A percentile compares a stretch with the other conserved stretches of the same genome.
Conservation (phyloP, 2,888 invertebrate genomes). For the Hecatera dysodea region DNA sequence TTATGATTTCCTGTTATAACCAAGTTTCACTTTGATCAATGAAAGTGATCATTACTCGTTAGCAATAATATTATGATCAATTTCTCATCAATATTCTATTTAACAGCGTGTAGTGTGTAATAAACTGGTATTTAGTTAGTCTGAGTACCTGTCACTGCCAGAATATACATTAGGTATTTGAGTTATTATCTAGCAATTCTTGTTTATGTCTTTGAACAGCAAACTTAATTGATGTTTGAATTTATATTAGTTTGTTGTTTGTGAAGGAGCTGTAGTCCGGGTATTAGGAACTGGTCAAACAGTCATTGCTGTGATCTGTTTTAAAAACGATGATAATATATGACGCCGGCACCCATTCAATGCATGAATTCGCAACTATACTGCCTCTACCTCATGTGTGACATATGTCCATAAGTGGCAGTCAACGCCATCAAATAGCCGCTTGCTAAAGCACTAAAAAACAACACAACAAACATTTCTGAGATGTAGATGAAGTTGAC, state of each 20-base stretch:
- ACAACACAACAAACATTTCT: no score
- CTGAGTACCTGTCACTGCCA: conserved; percentile 3
- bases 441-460: no score
- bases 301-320: neutral
- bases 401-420: no score
- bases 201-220: neutral
- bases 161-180: conserved; percentile 8
- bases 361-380: no score
- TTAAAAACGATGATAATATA: neutral
- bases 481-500: neutral
- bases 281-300: no score
- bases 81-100: conserved; percentile 24
- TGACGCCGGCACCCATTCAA: no score
- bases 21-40: conserved; percentile 4
- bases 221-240: neutral
- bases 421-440: no score
- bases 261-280: no score
- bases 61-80: conserved; percentile 10
- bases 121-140: conserved; percentile 18
- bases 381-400: no score
- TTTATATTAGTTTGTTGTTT: neutral
- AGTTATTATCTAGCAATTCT: neutral
- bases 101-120: neutral
- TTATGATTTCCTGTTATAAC: conserved; percentile 3
- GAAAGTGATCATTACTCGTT: neutral